phyloP scores from a whole-genome alignment of 2,113 vertebrate genomes.

The Alligator sinensis region DNA sequence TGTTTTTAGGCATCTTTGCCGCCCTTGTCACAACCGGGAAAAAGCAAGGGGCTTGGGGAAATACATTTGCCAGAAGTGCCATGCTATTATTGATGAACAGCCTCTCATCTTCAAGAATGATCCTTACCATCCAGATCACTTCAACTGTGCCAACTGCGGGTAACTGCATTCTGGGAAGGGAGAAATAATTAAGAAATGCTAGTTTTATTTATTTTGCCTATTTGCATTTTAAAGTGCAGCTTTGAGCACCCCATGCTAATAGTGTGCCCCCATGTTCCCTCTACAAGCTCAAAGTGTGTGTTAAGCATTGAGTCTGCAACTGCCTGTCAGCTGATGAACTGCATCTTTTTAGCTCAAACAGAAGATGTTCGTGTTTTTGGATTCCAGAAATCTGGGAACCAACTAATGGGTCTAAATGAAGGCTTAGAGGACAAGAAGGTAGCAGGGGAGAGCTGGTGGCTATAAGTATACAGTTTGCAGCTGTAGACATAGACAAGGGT shows the following conservation, averaged over 20 bases:
- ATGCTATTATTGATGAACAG: conserved; percentile 95
- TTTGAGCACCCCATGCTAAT: background rate
- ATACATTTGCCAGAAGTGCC: conserved; percentile 98
- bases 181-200: background rate
- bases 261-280: background rate
- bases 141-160: conserved; percentile 98
- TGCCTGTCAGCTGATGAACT: background rate
- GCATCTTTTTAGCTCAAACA: background rate
- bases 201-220: background rate
- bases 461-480: background rate
- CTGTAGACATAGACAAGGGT: background rate
- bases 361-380: background rate
- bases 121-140: conserved; percentile 98
- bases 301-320: background rate
- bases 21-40: conserved; percentile 94
- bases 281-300: background rate
- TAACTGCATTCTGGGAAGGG: conserved; percentile 70
- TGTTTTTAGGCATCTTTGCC: conserved; percentile 91
- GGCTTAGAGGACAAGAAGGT: background rate
- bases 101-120: conserved; percentile 98
- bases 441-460: background rate
- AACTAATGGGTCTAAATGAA: background rate
- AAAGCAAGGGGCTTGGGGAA: conserved; percentile 96
- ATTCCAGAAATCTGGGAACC: background rate
- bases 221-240: background rate